phyloP scores from a whole-genome alignment of 1,140 invertebrate genomes.

The Glossosoma conforme region DNA sequence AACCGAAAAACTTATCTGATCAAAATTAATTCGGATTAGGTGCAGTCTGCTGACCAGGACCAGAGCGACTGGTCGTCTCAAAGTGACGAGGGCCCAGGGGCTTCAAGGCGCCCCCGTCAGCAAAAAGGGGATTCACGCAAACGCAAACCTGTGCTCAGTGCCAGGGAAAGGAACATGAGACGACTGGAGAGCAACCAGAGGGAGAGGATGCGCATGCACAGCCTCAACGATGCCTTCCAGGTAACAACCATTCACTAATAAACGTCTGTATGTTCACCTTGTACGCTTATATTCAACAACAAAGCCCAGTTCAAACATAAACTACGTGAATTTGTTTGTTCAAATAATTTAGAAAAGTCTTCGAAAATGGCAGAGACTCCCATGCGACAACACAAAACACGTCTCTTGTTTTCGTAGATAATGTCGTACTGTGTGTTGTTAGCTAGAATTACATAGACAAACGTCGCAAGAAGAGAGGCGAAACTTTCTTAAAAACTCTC shows the following conservation, averaged over 20 bases:
- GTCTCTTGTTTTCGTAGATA: too few relatives aligned
- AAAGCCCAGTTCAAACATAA: too few relatives aligned
- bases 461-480: too few relatives aligned
- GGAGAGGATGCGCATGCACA: constrained; percentile 85
- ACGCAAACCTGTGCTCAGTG: constrained; percentile 65
- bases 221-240: constrained; percentile 83
- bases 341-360: too few relatives aligned
- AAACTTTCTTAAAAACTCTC: too few relatives aligned
- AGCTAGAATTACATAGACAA: too few relatives aligned
- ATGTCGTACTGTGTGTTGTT: too few relatives aligned
- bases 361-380: too few relatives aligned
- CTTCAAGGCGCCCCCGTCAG: constrained; percentile 9
- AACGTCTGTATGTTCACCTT: too few relatives aligned
- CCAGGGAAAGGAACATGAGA: constrained; percentile 74
- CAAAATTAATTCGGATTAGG: constrained; percentile 4
- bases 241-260: constrained; percentile 38
- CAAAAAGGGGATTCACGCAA: constrained; percentile 43
- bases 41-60: constrained; percentile 4
- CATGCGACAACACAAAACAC: too few relatives aligned
- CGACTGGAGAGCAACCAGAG: constrained; percentile 82
- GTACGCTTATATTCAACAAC: too few relatives aligned
- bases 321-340: too few relatives aligned
- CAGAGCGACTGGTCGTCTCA: constrained; percentile 23
- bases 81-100: constrained; percentile 18
- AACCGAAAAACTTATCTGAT: neutral